Base-by-base conservation (phyloP, 2,888 invertebrate species). In the Sceliomorpha sp. region DNA sequence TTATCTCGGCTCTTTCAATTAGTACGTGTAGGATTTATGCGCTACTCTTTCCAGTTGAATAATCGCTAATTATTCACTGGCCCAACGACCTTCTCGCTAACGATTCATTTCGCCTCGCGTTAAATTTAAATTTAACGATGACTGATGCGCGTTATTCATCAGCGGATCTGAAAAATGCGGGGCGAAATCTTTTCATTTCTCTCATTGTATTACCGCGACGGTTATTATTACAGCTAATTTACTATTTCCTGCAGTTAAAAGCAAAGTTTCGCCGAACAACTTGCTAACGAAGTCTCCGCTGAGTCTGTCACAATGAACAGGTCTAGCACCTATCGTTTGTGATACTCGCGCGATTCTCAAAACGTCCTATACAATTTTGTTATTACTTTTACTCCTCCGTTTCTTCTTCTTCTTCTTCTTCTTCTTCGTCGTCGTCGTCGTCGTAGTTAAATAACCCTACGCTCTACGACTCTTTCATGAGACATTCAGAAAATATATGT, bases 51-150 rank as follows among this genome's bases (percentile, higher is more conserved):
- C 26, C 37, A 44, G 13, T 17, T 27, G 31, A 45, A 39, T 37
- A 42, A 53, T 53, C 31, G 26, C 40, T 32, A 31, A 32, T 53
- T 53, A 53, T 42, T 53, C 40, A 53, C 26, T 26, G 53, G 32
- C 31, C 7, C 26, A 34, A 39, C 12, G 39, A 50, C 39, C 31
- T 40, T 40, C n/a, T 13, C 14, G 7, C 32, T 13, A 20, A 39
- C 20, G 32, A 51, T 32, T 40, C 40, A 32, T 53, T 42, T 53
- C 26, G 12, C 24, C 2, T 34, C 26, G 17, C 24, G 8, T 15
- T 20, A 20, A 15, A 45, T 47, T 31, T 31, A 39, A 24, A 31
- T 47, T 58, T 47, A 58, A 58, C 26, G 31, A 39, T 39, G 47
- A 58, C 47, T 40, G 40, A 48, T 58, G 47, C 20, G 13, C 9